These are phyloP conservation scores for Euura lappo DNA, from an alignment of 1,140 invertebrate species.

Conservation along the genomic window DNA sequence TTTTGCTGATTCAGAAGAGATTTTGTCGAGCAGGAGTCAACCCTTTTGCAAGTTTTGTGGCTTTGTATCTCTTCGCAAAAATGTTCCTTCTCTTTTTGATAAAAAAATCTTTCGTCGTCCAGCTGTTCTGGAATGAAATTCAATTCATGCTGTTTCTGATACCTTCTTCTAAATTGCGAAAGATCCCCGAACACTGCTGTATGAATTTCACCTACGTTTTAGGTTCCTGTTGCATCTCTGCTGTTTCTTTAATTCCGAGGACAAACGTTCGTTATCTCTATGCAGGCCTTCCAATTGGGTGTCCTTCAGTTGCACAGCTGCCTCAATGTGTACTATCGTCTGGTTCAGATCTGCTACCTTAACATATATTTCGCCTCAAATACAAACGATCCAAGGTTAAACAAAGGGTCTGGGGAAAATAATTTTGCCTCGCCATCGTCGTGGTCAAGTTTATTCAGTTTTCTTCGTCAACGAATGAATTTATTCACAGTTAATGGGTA, in stretches of 20 bases:
- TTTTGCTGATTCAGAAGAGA: slow-evolving; percentile 18
- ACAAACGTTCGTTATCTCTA: slow-evolving; percentile 36
- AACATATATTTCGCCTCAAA: neutral
- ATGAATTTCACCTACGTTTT: slow-evolving; percentile 34
- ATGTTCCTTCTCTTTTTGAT: slow-evolving; percentile 40
- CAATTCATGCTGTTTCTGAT: neutral
- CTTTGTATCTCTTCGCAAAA: slow-evolving; percentile 36
- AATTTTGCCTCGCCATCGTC: neutral
- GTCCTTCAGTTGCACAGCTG: slow-evolving; percentile 31
- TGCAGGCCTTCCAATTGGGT: slow-evolving; percentile 30
- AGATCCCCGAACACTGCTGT: slow-evolving; percentile 3
- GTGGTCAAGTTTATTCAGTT: neutral
- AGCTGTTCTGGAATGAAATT: slow-evolving; percentile 44
- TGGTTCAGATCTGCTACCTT: slow-evolving; percentile 32
- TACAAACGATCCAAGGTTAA: neutral
- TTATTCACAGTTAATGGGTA: too few relatives aligned
- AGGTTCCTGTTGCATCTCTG: slow-evolving; percentile 38
- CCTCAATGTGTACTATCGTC: slow-evolving; percentile 29
- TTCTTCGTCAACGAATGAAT: neutral
- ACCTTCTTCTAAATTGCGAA: neutral
- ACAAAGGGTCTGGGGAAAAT: neutral
- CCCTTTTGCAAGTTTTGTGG: slow-evolving; percentile 22
- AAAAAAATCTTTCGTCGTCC: slow-evolving; percentile 40
- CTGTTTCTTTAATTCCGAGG: slow-evolving; percentile 39
- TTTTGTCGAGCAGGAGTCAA: slow-evolving; percentile 21